phyloP scores from a whole-genome alignment of 2,797 vertebrate species.

The Cossypha heuglini region DNA sequence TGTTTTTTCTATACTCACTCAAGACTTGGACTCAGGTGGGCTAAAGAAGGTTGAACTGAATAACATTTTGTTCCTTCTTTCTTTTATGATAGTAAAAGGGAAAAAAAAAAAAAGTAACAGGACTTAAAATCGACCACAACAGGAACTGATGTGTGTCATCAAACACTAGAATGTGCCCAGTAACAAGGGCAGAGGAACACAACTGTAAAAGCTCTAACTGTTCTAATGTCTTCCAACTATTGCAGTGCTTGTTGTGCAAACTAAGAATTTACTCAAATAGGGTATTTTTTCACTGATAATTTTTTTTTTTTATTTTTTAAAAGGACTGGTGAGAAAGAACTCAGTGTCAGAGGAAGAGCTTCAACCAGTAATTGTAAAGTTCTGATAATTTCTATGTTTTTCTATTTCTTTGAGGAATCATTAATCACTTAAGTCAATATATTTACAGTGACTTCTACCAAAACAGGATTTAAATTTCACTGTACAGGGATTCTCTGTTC shows the following conservation, averaged over 20 bases:
- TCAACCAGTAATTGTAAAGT: background rate
- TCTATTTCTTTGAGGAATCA: background rate
- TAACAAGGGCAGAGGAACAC: background rate
- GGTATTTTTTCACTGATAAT: background rate
- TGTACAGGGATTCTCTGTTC: background rate
- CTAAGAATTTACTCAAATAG: background rate
- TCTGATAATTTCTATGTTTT: background rate
- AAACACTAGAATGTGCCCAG: background rate
- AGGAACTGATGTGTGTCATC: background rate
- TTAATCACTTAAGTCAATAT: background rate
- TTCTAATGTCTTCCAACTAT: background rate
- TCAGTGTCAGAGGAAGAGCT: background rate
- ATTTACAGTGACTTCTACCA: background rate
- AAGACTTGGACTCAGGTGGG: background rate
- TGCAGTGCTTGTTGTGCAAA: background rate
- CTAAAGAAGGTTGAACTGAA: background rate
- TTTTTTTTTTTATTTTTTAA: background rate
- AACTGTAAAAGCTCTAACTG: background rate
- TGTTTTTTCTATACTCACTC: background rate
- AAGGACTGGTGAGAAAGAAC: background rate
- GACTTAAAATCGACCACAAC: background rate
- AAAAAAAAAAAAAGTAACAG: background rate
- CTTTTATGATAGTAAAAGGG: background rate
- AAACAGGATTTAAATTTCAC: background rate
- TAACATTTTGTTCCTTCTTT: background rate